Percentiles rank a stretch among this genome's conserved stretches.
phyloP scores from a whole-genome alignment of 2,888 invertebrate genomes.

The Coenonympha arcania region DNA sequence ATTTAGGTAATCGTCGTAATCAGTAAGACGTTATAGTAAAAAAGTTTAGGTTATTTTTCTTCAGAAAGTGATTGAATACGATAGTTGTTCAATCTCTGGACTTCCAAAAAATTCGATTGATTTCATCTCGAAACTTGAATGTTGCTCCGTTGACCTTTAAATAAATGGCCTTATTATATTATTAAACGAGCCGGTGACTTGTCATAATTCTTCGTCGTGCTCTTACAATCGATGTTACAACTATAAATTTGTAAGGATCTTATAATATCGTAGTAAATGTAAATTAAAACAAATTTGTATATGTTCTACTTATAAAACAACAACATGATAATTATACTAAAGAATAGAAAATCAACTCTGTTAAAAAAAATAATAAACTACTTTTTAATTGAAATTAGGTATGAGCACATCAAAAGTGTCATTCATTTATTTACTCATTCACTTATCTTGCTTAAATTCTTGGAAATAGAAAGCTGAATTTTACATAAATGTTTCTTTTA shows the following conservation, averaged over 20 bases:
- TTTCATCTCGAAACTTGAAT: conserved; percentile 49
- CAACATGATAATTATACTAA: too few species aligned
- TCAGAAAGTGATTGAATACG: neutral
- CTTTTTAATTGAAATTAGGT: too few species aligned
- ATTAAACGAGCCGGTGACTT: conserved; percentile 39
- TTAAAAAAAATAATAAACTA: too few species aligned
- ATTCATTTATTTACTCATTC: too few species aligned
- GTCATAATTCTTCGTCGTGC: conserved; percentile 24
- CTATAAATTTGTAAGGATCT: conserved; percentile 3
- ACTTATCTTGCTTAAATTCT: too few species aligned
- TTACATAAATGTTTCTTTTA: too few species aligned
- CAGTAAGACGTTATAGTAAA: neutral
- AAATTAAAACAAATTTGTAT: neutral
- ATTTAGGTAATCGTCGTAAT: neutral
- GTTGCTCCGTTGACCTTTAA: conserved; percentile 62
- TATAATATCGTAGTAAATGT: neutral
- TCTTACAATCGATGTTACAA: conserved; percentile 1
- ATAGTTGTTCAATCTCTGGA: conserved; percentile 30
- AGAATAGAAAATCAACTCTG: too few species aligned
- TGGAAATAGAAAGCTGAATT: too few species aligned
- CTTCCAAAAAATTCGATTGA: conserved; percentile 41
- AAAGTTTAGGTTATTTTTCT: neutral
- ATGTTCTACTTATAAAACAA: too few species aligned
- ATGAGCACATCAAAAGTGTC: too few species aligned
- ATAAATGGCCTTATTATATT: conserved; percentile 56